phyloP scores from a whole-genome alignment of 1,140 invertebrate species.

The Saccostrea cuccullata region DNA sequence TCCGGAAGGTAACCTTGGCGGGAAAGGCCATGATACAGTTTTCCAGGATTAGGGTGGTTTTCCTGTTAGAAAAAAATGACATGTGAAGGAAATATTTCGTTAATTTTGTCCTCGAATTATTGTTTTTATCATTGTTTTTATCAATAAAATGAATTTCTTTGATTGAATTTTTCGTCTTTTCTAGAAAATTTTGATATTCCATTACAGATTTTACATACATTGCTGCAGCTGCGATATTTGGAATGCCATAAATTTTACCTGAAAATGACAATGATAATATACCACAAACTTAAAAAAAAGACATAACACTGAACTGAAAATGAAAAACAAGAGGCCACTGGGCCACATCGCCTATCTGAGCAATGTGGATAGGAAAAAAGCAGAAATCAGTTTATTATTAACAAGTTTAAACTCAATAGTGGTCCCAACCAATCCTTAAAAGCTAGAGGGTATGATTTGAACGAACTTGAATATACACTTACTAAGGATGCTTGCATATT shows the following conservation, averaged over 20 bases:
- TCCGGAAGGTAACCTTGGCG: no score
- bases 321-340: no score
- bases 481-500: no score
- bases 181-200: background rate
- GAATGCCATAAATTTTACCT: background rate
- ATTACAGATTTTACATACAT: conserved; percentile 10
- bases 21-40: no score
- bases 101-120: background rate
- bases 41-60: no score
- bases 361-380: no score
- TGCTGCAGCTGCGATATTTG: background rate
- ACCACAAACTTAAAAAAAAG: background rate
- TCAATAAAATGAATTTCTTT: conserved; percentile 62
- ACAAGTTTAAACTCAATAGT: no score
- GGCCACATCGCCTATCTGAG: no score
- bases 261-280: background rate
- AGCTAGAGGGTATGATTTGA: no score
- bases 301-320: background rate
- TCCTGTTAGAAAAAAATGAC: background rate
- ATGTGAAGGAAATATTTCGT: background rate
- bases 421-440: no score
- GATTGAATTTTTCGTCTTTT: background rate
- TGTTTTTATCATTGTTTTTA: conserved; percentile 48
- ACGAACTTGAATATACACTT: no score
- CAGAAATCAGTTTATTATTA: no score